phyloP scores from a whole-genome alignment of 2,797 vertebrate genomes.

The Mus spretus region DNA sequence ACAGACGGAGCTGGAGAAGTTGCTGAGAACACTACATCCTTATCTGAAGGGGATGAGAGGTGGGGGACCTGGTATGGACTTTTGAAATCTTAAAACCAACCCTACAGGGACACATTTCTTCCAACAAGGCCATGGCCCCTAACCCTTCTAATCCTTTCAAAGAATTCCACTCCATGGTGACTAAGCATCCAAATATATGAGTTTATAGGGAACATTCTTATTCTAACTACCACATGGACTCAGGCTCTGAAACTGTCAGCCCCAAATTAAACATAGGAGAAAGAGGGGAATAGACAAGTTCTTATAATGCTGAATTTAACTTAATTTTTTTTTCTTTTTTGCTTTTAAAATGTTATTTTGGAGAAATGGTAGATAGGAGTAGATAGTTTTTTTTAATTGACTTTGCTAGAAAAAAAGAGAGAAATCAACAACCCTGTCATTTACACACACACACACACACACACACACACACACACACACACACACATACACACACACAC shows the following conservation, averaged over 20 bases:
- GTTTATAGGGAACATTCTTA: not conserved
- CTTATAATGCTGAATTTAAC: conserved; percentile 6
- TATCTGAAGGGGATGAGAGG: not conserved
- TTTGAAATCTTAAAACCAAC: not conserved
- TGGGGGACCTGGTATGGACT: rapidly evolving
- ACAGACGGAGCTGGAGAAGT: not conserved
- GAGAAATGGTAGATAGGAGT: not conserved
- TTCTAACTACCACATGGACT: not conserved
- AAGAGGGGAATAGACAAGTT: not conserved
- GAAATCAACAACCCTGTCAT: not conserved
- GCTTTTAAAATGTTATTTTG: conserved; percentile 45
- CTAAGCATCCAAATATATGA: not conserved
- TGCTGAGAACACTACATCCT: too few species aligned
- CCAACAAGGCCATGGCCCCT: not conserved
- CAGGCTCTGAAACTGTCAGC: not conserved
- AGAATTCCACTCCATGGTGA: not conserved
- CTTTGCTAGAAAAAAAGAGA: conserved; percentile 40
- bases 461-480: not conserved
- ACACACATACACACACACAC: not conserved
- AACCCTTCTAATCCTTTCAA: not conserved
- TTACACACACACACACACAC: not conserved
- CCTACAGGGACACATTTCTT: not conserved
- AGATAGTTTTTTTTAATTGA: not conserved
- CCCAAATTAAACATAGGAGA: not conserved
- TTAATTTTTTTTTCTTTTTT: conserved; percentile 50